Evolutionary conservation across 2,888 invertebrate species (phyloP).

Genomic region (Lepidocyrtoides sp.): DNA sequence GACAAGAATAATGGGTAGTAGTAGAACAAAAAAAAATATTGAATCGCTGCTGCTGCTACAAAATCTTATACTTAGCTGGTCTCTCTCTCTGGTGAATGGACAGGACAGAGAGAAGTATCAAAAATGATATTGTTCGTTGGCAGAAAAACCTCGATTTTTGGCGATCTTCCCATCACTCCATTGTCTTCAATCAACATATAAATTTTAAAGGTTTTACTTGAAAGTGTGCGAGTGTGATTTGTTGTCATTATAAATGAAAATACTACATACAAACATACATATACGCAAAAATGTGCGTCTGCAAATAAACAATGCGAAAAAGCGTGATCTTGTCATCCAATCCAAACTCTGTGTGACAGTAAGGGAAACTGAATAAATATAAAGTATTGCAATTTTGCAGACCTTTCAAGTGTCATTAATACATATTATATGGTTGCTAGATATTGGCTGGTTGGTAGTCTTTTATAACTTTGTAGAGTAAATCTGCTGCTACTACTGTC

Average conservation of each 20-base stretch:
- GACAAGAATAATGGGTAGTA: constrained; percentile 43
- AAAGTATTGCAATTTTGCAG: background rate
- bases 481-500: constrained; percentile 14
- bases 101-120: too few species aligned
- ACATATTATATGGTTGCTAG: too few species aligned
- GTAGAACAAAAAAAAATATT: constrained; percentile 11
- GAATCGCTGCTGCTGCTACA: background rate
- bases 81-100: background rate
- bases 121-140: background rate
- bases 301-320: constrained; percentile 35
- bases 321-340: constrained; percentile 51
- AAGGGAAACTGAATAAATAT: background rate
- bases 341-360: background rate
- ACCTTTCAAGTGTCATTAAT: constrained; percentile 37
- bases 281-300: too few species aligned
- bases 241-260: constrained; percentile 3
- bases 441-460: too few species aligned
- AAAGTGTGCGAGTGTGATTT: background rate
- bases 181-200: constrained; percentile 58
- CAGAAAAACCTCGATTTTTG: constrained; percentile 67
- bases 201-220: constrained; percentile 11
- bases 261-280: background rate
- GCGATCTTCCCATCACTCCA: constrained; percentile 75
- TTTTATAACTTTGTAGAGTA: background rate
- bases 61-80: background rate